A percentile compares a stretch with the other conserved stretches of the same genome.
phyloP scores from a whole-genome alignment of 2,888 invertebrate species.

The Xestia ashworthii region DNA sequence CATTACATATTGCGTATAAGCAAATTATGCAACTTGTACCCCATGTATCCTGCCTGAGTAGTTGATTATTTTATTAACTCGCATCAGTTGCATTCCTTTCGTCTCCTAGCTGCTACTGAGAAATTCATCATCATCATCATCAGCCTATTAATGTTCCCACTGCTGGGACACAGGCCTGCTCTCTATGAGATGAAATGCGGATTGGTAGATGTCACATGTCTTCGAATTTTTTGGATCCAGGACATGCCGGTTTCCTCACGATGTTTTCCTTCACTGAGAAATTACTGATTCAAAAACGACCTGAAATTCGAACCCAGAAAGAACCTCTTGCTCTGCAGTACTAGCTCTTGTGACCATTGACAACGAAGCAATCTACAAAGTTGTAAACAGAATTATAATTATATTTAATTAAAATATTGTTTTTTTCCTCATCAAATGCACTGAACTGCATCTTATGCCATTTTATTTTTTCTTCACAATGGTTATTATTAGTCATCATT shows the following conservation, averaged over 20 bases:
- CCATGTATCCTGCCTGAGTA: not conserved
- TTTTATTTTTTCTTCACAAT: no score
- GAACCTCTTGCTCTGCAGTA: not conserved
- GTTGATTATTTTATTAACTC: not conserved
- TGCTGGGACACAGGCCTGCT: no score
- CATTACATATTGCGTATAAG: not conserved
- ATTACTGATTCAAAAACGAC: not conserved
- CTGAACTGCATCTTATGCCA: no score
- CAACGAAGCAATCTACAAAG: not conserved
- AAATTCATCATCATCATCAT: no score
- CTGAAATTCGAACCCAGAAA: not conserved
- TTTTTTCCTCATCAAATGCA: not conserved
- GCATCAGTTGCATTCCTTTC: not conserved
- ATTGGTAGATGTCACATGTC: no score
- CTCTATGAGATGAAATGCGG: no score
- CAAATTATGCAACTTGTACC: not conserved
- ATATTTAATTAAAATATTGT: not conserved
- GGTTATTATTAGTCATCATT: no score
- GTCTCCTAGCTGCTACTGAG: not conserved
- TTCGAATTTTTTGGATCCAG: no score
- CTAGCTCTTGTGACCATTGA: not conserved
- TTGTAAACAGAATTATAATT: not conserved
- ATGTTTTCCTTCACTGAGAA: no score
- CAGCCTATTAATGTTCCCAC: no score
- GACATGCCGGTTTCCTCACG: no score